Percentiles rank a stretch among this genome's conserved stretches.
Conservation (phyloP, 2,797 vertebrate genomes). For the Siniperca undulata region DNA sequence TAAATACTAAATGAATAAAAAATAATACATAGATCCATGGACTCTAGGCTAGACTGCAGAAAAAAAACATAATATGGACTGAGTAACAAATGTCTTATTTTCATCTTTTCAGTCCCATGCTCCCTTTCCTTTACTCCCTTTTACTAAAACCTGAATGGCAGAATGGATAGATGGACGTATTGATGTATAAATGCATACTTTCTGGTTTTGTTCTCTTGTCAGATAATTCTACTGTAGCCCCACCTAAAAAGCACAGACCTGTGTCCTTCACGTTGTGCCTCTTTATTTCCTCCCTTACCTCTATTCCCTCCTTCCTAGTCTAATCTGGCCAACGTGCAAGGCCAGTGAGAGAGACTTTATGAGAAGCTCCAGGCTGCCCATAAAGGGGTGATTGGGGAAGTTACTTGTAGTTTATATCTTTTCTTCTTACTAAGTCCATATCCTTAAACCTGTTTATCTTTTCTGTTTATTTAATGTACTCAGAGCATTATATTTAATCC, state of each 20-base stretch:
- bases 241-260: not conserved
- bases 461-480: conserved; percentile 41
- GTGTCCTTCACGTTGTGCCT: not conserved
- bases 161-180: not conserved
- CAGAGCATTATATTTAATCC: conserved; percentile 41
- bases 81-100: conserved; percentile 7
- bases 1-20: not conserved
- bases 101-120: not conserved
- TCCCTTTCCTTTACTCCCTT: not conserved
- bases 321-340: conserved; percentile 26
- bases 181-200: not conserved
- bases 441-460: conserved; percentile 32
- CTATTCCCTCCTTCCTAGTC: not conserved
- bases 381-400: conserved; percentile 27
- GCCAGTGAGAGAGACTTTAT: conserved; percentile 32
- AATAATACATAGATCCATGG: conserved; percentile 2
- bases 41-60: not conserved
- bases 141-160: not conserved
- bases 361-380: conserved; percentile 31
- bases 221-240: conserved; percentile 4
- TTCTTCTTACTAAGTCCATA: conserved; percentile 24
- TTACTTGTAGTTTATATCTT: conserved; percentile 31
- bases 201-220: not conserved
- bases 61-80: conserved; percentile 6
- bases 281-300: not conserved